Percentiles rank a stretch among this genome's conserved stretches.
Evolutionary conservation across 2,888 invertebrate genomes (phyloP).

Genomic region (Conchocele bisecta): DNA sequence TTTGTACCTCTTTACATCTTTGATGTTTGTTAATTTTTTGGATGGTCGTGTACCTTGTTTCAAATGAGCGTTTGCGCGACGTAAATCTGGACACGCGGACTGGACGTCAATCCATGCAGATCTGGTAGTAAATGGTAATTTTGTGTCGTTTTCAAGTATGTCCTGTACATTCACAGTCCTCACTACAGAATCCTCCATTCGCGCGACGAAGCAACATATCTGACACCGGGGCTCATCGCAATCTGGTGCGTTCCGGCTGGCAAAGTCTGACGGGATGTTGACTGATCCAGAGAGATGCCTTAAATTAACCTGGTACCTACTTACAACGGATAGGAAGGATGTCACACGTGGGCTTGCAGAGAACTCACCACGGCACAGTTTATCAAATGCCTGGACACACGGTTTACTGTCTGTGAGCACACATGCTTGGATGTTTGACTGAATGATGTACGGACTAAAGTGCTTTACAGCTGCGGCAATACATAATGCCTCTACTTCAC

Average conservation of each 20-base stretch:
- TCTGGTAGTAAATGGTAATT: conserved; percentile 52
- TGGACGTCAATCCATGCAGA: conserved; percentile 56
- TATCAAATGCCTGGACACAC: conserved; percentile 61
- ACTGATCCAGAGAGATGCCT: conserved; percentile 38
- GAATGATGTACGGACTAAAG: conserved; percentile 57
- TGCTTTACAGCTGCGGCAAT: conserved; percentile 57
- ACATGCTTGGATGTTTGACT: conserved; percentile 29
- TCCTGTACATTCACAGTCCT: conserved; percentile 23
- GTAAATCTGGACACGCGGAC: conserved; percentile 56
- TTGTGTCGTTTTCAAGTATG: conserved; percentile 6
- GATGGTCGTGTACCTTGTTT: conserved; percentile 64
- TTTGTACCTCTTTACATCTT: conserved; percentile 58
- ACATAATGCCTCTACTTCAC: conserved; percentile 60
- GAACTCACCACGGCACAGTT: conserved; percentile 58
- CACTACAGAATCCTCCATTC: conserved; percentile 56
- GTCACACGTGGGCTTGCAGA: conserved; percentile 53
- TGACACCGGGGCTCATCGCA: conserved; percentile 53
- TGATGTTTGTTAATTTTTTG: conserved; percentile 58
- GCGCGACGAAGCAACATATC: conserved; percentile 37
- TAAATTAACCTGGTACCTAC: conserved; percentile 37
- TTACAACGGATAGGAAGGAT: conserved; percentile 51
- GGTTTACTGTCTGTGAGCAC: conserved; percentile 60
- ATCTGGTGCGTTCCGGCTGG: conserved; percentile 48
- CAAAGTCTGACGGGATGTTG: conserved; percentile 55
- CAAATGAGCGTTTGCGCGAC: conserved; percentile 55